Evolutionary conservation across 2,113 vertebrate genomes (phyloP).

Genomic region (Callaeas wilsoni): DNA sequence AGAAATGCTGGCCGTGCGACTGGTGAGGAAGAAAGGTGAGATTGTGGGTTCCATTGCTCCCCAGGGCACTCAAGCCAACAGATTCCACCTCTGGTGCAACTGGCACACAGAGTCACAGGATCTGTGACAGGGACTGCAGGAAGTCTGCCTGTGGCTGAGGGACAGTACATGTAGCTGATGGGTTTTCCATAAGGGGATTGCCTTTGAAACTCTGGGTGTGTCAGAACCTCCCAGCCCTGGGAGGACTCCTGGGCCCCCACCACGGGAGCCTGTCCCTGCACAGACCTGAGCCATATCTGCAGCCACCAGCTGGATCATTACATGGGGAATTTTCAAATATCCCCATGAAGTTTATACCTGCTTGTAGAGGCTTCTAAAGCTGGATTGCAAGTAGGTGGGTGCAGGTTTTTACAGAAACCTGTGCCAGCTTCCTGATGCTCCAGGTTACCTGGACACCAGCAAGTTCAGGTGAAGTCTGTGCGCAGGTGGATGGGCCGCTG

Average conservation of each 20-base stretch:
- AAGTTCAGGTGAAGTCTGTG: not conserved
- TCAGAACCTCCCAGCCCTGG: not conserved
- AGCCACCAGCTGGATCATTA: not conserved
- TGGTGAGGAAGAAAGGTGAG: not conserved
- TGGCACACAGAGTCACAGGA: not conserved
- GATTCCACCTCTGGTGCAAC: not conserved
- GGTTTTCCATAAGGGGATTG: not conserved
- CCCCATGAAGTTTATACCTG: fast-evolving
- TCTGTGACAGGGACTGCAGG: not conserved
- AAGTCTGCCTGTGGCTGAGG: not conserved
- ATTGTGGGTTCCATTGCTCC: not conserved
- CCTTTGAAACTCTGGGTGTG: not conserved
- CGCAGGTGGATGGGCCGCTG: not conserved
- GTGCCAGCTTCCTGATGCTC: not conserved
- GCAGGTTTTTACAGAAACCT: not conserved
- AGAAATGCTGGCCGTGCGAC: not conserved
- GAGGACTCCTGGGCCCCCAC: not conserved
- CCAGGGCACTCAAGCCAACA: not conserved
- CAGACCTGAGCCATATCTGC: not conserved
- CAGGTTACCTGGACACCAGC: not conserved
- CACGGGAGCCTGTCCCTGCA: not conserved
- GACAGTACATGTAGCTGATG: not conserved
- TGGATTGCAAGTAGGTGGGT: not conserved
- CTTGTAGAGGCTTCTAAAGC: not conserved
- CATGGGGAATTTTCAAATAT: not conserved